These are phyloP conservation scores for Anas platyrhynchos DNA, from an alignment of 2,113 vertebrate genomes.

Conservation along the genomic window DNA sequence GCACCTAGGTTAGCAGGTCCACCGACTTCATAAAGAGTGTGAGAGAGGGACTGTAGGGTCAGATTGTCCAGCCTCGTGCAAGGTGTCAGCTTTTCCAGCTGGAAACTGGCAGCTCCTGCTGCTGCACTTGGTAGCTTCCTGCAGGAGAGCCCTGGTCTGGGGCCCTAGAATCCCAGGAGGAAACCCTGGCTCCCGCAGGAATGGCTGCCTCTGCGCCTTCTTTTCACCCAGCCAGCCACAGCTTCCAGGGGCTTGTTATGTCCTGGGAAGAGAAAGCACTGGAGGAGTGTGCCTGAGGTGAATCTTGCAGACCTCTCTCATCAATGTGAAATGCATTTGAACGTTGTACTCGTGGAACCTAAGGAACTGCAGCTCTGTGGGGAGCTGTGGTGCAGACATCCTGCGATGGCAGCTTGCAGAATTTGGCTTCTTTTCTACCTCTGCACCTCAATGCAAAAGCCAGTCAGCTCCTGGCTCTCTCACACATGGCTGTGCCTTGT, in stretches of 20 bases:
- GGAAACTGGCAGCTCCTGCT: constrained; percentile 2
- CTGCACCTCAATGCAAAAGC: not conserved
- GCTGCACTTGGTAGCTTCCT: not conserved
- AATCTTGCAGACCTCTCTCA: not conserved
- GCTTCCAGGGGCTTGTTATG: not conserved
- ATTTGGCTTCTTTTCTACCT: not conserved
- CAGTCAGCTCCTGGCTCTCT: not conserved
- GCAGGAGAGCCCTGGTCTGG: not conserved
- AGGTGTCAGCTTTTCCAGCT: not conserved
- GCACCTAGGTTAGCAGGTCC: constrained; percentile 1
- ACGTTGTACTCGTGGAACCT: not conserved
- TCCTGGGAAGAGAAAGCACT: not conserved
- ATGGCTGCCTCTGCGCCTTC: not conserved
- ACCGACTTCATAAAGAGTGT: not conserved
- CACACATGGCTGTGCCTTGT: not conserved
- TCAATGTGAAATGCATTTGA: not conserved
- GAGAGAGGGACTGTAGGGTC: not conserved
- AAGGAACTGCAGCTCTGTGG: not conserved
- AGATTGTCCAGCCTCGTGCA: not conserved
- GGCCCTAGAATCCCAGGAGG: not conserved
- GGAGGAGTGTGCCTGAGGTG: not conserved
- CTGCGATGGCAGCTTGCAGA: not conserved
- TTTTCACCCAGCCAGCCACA: not conserved
- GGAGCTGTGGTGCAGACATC: not conserved
- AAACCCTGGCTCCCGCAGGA: not conserved